Conservation (phyloP, 2,113 vertebrate species). For the Leucopsar rothschildi region DNA sequence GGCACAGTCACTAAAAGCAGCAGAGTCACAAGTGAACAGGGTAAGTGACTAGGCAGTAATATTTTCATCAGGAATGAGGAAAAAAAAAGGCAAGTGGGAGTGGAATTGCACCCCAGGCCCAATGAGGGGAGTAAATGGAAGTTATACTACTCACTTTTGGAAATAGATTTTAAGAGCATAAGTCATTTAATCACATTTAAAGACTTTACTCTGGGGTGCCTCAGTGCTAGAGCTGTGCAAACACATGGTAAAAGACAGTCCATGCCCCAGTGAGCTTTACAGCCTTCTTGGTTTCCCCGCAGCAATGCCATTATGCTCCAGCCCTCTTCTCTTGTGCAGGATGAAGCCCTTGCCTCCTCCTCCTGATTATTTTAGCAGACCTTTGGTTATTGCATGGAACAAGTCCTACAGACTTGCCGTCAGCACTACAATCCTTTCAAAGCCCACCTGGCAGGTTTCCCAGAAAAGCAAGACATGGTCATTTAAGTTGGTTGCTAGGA, state of each 20-base stretch:
- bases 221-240: neutral
- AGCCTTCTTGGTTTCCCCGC: neutral
- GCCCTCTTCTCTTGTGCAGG: neutral
- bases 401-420: conserved; percentile 42
- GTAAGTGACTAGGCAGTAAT: neutral
- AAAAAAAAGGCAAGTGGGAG: neutral
- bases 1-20: neutral
- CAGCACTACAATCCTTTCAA: conserved; percentile 51
- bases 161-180: neutral
- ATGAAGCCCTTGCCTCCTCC: conserved; percentile 13
- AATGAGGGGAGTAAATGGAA: neutral
- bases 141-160: neutral
- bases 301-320: neutral
- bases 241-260: conserved; percentile 2
- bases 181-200: conserved; percentile 1
- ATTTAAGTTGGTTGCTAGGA: conserved; percentile 68
- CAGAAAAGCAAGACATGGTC: conserved; percentile 68
- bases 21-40: neutral
- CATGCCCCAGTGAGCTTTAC: neutral
- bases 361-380: conserved; percentile 45
- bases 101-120: neutral
- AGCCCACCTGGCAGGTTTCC: conserved; percentile 71
- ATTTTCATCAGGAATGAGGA: neutral
- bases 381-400: neutral
- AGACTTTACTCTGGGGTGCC: neutral